Conservation (phyloP, 2,888 invertebrate genomes). For the Aporophyla lueneburgensis region DNA sequence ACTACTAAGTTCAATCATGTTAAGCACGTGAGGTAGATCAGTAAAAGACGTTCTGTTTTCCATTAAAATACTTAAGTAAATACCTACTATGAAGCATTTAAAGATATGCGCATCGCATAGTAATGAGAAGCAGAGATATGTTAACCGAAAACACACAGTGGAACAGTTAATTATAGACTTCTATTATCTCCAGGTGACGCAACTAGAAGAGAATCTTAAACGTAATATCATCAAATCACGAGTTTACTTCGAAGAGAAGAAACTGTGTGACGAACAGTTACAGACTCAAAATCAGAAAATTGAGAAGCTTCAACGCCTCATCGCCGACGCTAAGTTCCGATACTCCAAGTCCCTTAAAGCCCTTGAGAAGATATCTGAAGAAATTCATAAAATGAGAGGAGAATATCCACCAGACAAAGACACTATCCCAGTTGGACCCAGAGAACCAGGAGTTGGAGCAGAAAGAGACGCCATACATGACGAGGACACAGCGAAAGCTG, state of each 20-base stretch:
- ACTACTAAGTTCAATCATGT: neutral
- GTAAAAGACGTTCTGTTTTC: conserved; percentile 1
- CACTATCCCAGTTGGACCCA: conserved; percentile 86
- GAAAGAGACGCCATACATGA: conserved; percentile 91
- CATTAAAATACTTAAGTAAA: conserved; percentile 32
- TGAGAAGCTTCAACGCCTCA: conserved; percentile 94
- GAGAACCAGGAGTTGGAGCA: conserved; percentile 95
- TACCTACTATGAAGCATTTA: conserved; percentile 15
- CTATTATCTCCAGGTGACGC: conserved; percentile 90
- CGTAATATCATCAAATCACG: conserved; percentile 96
- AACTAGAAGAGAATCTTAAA: conserved; percentile 95
- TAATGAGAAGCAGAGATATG: conserved; percentile 13
- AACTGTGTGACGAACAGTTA: conserved; percentile 95
- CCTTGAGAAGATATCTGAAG: conserved; percentile 97
- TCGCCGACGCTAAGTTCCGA: conserved; percentile 94
- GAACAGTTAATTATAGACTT: conserved; percentile 22
- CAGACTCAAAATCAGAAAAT: conserved; percentile 96
- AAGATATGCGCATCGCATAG: conserved; percentile 21
- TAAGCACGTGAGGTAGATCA: conserved; percentile 18
- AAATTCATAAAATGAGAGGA: conserved; percentile 94
- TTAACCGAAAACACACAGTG: conserved; percentile 18
- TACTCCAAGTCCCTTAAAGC: conserved; percentile 96
- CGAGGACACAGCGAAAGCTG: conserved; percentile 75
- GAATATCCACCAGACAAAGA: conserved; percentile 88
- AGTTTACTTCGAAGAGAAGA: conserved; percentile 97